Conservation (phyloP, 2,888 invertebrate genomes). For the Agrochola macilenta region DNA sequence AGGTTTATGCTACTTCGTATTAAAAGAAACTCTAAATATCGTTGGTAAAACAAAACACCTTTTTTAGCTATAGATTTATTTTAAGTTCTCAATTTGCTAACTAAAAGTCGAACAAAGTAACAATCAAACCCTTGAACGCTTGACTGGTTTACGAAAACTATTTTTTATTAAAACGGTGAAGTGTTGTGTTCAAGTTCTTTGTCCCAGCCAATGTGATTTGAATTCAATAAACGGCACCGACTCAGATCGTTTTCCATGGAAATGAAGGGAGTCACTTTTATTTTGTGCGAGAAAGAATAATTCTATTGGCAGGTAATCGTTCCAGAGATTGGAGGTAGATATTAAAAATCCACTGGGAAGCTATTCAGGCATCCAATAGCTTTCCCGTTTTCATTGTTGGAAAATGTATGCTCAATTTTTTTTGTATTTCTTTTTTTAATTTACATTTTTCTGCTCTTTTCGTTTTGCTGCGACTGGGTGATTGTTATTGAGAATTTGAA, state of each 20-base stretch:
- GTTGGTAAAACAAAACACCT: neutral
- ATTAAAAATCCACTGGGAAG: constrained; percentile 74
- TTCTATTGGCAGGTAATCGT: constrained; percentile 77
- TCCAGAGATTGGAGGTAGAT: constrained; percentile 73
- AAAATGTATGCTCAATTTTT: constrained; percentile 46
- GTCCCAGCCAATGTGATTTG: constrained; percentile 80
- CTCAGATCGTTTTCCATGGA: constrained; percentile 69
- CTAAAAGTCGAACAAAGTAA: neutral
- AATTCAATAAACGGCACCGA: constrained; percentile 86
- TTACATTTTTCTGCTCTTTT: constrained; percentile 24
- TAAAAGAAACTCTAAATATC: neutral
- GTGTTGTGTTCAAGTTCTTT: constrained; percentile 76
- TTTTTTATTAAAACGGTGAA: constrained; percentile 61
- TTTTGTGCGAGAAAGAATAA: constrained; percentile 66
- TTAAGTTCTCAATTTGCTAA: too few species aligned
- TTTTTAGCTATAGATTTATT: too few species aligned
- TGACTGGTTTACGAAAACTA: constrained; percentile 47
- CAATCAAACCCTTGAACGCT: neutral
- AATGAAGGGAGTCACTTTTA: constrained; percentile 68
- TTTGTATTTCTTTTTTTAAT: constrained; percentile 33
- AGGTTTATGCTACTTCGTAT: too few species aligned
- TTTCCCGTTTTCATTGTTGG: constrained; percentile 56
- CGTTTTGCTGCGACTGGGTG: constrained; percentile 3
- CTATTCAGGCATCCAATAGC: constrained; percentile 55
- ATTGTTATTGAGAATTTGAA: constrained; percentile 7